These are phyloP conservation scores for Ranitomeya variabilis DNA, from an alignment of 2,113 vertebrate genomes.

Conservation along the genomic window DNA sequence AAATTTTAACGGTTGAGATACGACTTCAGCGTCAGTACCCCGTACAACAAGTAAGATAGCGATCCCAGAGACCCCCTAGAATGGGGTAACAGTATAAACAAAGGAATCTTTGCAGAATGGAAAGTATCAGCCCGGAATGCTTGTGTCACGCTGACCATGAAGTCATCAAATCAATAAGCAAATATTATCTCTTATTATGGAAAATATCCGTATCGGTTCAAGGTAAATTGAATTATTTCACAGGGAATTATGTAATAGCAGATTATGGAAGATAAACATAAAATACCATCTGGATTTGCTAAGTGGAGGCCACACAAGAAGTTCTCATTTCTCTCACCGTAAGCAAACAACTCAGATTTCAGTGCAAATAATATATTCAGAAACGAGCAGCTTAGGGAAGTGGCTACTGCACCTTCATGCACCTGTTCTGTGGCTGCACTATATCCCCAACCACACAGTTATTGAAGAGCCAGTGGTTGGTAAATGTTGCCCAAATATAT, in stretches of 20 bases:
- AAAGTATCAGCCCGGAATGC: neutral
- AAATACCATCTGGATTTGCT: neutral
- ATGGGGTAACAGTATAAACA: neutral
- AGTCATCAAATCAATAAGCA: neutral
- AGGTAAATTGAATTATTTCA: neutral
- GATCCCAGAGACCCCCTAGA: too few relatives aligned
- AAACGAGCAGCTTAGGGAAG: neutral
- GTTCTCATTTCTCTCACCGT: neutral
- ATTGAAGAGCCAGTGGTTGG: neutral
- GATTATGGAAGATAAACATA: conserved; percentile 21
- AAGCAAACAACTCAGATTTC: conserved; percentile 25
- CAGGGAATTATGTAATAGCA: conserved; percentile 9
- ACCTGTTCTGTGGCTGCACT: neutral
- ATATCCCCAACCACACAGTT: conserved; percentile 19
- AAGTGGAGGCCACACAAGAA: conserved; percentile 20
- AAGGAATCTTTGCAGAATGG: neutral
- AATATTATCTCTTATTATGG: conserved; percentile 6
- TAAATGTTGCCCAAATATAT: conserved; percentile 8
- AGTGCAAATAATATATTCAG: conserved; percentile 8
- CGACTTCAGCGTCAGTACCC: too few relatives aligned
- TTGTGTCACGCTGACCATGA: too few relatives aligned
- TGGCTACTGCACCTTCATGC: neutral
- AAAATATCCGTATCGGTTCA: neutral
- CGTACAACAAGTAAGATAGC: too few relatives aligned
- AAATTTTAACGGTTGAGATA: too few relatives aligned